These are phyloP conservation scores for Hipparchia sbordonii DNA, from an alignment of 2,888 invertebrate genomes.

Conservation along the genomic window DNA sequence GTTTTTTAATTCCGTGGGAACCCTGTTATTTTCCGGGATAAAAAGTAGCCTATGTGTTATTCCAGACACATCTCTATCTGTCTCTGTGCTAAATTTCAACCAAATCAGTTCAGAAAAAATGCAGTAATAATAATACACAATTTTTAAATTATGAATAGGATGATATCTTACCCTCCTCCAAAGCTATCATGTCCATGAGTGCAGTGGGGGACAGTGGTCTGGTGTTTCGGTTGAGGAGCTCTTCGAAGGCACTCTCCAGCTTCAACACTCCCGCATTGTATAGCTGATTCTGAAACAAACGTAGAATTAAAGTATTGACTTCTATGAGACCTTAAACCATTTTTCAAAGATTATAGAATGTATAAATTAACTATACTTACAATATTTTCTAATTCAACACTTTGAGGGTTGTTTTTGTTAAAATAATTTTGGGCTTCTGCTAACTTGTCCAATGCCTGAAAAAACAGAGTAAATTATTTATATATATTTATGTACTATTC, in stretches of 20 bases:
- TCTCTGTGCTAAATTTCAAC: too few relatives aligned
- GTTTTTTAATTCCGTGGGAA: too few relatives aligned
- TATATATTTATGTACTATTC: too few relatives aligned
- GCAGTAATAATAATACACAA: too few relatives aligned
- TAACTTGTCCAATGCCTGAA: slow-evolving; percentile 91
- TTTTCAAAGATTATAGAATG: too few relatives aligned
- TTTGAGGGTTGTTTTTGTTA: slow-evolving; percentile 95
- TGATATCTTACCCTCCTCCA: slow-evolving; percentile 88
- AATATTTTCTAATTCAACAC: slow-evolving; percentile 96
- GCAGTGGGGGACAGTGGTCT: slow-evolving; percentile 93
- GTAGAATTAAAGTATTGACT: slow-evolving; percentile 12
- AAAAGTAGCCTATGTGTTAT: too few relatives aligned
- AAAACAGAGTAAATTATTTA: slow-evolving; percentile 33
- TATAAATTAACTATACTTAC: slow-evolving; percentile 78
- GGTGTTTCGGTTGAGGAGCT: slow-evolving; percentile 92
- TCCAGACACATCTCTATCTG: too few relatives aligned
- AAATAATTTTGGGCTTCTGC: slow-evolving; percentile 95
- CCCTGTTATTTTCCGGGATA: too few relatives aligned
- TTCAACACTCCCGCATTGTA: slow-evolving; percentile 93
- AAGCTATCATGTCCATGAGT: slow-evolving; percentile 93
- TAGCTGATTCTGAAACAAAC: slow-evolving; percentile 83
- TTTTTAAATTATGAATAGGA: background rate
- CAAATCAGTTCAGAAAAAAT: too few relatives aligned
- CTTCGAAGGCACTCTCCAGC: slow-evolving; percentile 94
- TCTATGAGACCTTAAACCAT: too few relatives aligned